Conservation (phyloP, 2,888 invertebrate genomes). For the Norana najaformis region DNA sequence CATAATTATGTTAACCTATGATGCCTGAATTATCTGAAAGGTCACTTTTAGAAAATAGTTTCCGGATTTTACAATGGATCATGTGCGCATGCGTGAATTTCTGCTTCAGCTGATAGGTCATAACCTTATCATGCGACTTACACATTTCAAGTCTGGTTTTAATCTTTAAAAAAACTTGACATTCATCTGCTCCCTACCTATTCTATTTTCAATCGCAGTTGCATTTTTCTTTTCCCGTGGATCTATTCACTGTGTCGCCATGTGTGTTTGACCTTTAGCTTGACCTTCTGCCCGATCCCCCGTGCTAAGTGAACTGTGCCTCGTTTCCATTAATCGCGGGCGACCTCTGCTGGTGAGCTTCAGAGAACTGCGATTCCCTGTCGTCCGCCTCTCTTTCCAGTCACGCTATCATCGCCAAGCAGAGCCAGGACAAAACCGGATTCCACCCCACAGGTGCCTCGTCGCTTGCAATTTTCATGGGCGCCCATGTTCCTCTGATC, state of each 20-base stretch:
- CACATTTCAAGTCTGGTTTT: no score
- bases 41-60: no score
- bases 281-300: not conserved
- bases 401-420: not conserved
- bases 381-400: not conserved
- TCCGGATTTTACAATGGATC: no score
- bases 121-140: no score
- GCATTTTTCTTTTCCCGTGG: no score
- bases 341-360: not conserved
- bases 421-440: not conserved
- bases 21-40: no score
- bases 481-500: not conserved
- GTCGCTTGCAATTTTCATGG: not conserved
- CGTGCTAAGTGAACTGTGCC: not conserved
- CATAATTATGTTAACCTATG: no score
- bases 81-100: no score
- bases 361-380: not conserved
- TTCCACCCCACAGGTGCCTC: not conserved
- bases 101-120: no score
- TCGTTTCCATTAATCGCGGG: not conserved
- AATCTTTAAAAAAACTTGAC: no score
- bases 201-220: no score
- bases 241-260: not conserved
- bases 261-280: not conserved
- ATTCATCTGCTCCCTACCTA: no score